Conservation (phyloP, 2,797 vertebrate species). For the Lepus townsendii region DNA sequence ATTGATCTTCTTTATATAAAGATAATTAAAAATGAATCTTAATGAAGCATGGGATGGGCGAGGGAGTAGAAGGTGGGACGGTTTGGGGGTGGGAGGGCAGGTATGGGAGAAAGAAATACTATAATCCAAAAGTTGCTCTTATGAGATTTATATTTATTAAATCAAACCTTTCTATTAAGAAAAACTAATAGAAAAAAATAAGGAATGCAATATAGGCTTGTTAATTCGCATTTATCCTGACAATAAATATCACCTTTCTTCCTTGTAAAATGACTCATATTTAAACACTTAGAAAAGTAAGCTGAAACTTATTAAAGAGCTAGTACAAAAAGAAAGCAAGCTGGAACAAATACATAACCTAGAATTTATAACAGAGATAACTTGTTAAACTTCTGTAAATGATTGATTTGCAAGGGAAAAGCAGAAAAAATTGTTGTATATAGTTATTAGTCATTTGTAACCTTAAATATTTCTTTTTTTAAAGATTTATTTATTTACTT, state of each 20-base stretch:
- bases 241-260: constrained; percentile 52
- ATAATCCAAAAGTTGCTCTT: too few relatives aligned
- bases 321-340: constrained; percentile 78
- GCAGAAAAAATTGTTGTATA: constrained; percentile 81
- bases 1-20: too few relatives aligned
- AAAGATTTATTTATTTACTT: too few relatives aligned
- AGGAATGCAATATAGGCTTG: constrained; percentile 63
- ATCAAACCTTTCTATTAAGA: too few relatives aligned
- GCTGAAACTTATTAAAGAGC: constrained; percentile 63
- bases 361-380: constrained; percentile 82
- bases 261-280: constrained; percentile 75
- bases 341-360: constrained; percentile 81
- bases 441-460: constrained; percentile 87
- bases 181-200: background rate
- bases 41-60: too few relatives aligned
- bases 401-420: constrained; percentile 75
- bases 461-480: constrained; percentile 50
- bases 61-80: too few relatives aligned
- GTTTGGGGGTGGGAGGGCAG: too few relatives aligned
- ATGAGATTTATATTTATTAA: too few relatives aligned
- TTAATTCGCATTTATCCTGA: constrained; percentile 69
- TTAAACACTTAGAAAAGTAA: constrained; percentile 78
- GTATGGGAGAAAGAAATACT: too few relatives aligned
- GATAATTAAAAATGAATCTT: too few relatives aligned
- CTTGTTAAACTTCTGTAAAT: constrained; percentile 85